phyloP scores from a whole-genome alignment of 1,140 invertebrate genomes.

The Polypedilum pembai region DNA sequence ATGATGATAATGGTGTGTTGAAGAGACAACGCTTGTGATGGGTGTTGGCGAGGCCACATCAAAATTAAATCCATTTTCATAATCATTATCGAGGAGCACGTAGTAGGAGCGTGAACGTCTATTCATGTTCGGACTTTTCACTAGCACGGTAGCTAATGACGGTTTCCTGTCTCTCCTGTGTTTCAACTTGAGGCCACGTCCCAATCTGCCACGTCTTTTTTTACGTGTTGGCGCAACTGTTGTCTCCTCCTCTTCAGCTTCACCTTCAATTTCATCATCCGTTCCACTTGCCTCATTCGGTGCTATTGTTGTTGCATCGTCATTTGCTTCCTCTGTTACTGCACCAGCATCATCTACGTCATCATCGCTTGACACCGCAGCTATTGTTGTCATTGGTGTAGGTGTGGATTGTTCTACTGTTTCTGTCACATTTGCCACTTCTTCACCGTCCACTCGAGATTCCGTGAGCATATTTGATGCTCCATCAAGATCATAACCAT shows the following conservation, averaged over 20 bases:
- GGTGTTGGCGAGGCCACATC: neutral
- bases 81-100: neutral
- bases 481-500: conserved; percentile 60
- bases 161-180: neutral
- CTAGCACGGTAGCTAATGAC: neutral
- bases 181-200: neutral
- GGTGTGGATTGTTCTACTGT: conserved; percentile 26
- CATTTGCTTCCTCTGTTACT: neutral
- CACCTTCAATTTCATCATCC: neutral
- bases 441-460: conserved; percentile 36
- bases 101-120: conserved; percentile 21
- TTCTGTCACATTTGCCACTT: conserved; percentile 29
- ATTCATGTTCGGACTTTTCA: neutral
- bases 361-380: neutral
- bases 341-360: neutral
- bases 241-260: neutral
- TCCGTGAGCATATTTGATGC: conserved; percentile 30
- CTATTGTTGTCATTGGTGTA: conserved; percentile 28
- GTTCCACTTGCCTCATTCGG: neutral
- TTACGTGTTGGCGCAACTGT: neutral
- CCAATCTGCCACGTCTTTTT: conserved; percentile 24
- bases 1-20: neutral
- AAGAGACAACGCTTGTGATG: neutral
- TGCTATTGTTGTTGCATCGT: neutral
- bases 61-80: conserved; percentile 19